Conservation (phyloP, 2,888 invertebrate genomes). For the Orchesellides sinensis region DNA sequence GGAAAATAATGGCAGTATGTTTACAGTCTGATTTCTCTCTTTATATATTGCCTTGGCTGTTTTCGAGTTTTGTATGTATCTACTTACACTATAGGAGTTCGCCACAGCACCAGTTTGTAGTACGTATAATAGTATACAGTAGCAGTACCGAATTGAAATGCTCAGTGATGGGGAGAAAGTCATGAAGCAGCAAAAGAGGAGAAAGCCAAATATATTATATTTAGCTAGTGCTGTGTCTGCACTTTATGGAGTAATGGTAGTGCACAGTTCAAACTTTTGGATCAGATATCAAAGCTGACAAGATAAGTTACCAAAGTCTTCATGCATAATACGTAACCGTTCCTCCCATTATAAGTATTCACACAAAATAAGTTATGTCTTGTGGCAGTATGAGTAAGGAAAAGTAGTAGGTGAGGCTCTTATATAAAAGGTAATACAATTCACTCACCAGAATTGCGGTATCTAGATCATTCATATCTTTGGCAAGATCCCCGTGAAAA, state of each 20-base stretch:
- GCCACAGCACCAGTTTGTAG: no score
- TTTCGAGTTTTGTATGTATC: not conserved
- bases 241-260: slow-evolving; percentile 33
- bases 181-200: slow-evolving; percentile 36
- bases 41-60: not conserved
- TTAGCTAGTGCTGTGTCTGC: slow-evolving; percentile 30
- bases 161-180: slow-evolving; percentile 50
- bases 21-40: not conserved
- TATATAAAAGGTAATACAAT: slow-evolving; percentile 11
- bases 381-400: not conserved
- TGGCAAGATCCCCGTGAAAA: slow-evolving; percentile 74
- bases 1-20: not conserved
- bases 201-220: not conserved
- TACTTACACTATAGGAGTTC: no score
- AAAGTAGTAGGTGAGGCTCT: not conserved
- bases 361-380: no score
- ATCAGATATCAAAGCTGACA: slow-evolving; percentile 50
- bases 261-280: slow-evolving; percentile 46
- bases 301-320: slow-evolving; percentile 48
- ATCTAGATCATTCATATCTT: slow-evolving; percentile 74
- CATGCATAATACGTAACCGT: slow-evolving; percentile 49
- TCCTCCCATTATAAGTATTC: slow-evolving; percentile 9
- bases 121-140: no score
- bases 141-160: slow-evolving; percentile 33
- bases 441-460: slow-evolving; percentile 72